phyloP scores from a whole-genome alignment of 2,797 vertebrate species.

The Hyperoplus immaculatus region DNA sequence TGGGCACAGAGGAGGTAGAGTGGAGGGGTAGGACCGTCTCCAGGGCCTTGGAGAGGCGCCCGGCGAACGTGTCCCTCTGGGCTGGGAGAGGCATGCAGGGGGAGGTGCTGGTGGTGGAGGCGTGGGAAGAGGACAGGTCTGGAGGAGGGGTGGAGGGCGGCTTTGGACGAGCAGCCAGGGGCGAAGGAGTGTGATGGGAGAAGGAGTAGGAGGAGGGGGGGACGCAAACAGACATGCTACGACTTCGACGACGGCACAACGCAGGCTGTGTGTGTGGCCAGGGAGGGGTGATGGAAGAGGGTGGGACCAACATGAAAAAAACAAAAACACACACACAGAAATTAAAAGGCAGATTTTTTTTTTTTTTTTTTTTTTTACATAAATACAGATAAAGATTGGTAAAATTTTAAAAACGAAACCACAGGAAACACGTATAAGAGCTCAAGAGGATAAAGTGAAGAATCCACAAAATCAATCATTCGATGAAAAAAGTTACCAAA shows the following conservation, averaged over 20 bases:
- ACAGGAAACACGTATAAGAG: background rate
- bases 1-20: slow-evolving; percentile 89
- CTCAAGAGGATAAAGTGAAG: slow-evolving; percentile 12
- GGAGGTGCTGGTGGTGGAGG: slow-evolving; percentile 79
- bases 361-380: slow-evolving; percentile 1
- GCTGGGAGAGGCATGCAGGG: slow-evolving; percentile 84
- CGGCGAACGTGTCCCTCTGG: slow-evolving; percentile 94
- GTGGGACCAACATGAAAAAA: slow-evolving; percentile 64
- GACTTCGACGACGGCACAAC: slow-evolving; percentile 85
- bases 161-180: slow-evolving; percentile 80
- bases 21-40: slow-evolving; percentile 96
- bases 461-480: slow-evolving; percentile 5
- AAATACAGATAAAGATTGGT: slow-evolving; percentile 18
- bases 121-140: slow-evolving; percentile 86
- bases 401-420: slow-evolving; percentile 5
- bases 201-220: slow-evolving; percentile 90
- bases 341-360: slow-evolving; percentile 39
- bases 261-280: slow-evolving; percentile 70
- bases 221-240: slow-evolving; percentile 99
- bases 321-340: slow-evolving; percentile 69
- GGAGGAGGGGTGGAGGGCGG: slow-evolving; percentile 92
- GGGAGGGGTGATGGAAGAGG: slow-evolving; percentile 60
- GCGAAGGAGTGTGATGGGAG: slow-evolving; percentile 65
- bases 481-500: background rate
- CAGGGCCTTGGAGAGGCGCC: slow-evolving; percentile 97